Base-by-base conservation (phyloP, 53 echinoderm and acorn worm species). In the Holothuria scabra region DNA sequence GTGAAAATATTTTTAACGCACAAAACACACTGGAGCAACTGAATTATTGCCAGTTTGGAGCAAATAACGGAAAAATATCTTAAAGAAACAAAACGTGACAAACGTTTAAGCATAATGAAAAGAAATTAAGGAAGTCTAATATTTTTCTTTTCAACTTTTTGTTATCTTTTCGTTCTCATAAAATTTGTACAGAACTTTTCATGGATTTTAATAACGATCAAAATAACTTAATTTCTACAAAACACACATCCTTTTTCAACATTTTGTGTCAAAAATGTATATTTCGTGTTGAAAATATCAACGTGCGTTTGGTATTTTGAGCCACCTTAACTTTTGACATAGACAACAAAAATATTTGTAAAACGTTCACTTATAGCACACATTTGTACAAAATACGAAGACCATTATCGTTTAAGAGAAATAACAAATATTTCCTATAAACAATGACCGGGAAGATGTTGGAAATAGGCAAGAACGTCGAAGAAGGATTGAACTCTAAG, bases 141-240 rank as follows among this genome's bases (percentile, higher is more conserved):
- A 24, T 33, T 44, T 72, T 72, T 48, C 26, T 13, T 72, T 72
- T 72, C 23, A n/a, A 24, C n/a, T 52, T 72, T 72, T 44, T 72
- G 44, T 72, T 72, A 44, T 72, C 72, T 72, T 72, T 46, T 19
- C 25, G 46, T 72, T 22, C 48, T 72, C 72, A 72, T 72, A 72
- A 72, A 72, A 46, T 72, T 44, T 72, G 46, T 72, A 72, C 72
- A 72, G 72, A 72, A 72, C 72, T 72, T 72, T 72, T 72, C 72
- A 46, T 72, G 72, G 26, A 28, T 13, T 72, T 71, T 24, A 10
- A 72, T 52, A 44, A 30, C 72, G 46, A 72, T 72, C 48, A 72
- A 65, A 72, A 72, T 72, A 72, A 72, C 72, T 72, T 72, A 72
- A 72, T 46, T 72, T 72, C 72, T 72, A 72, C 72, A 72, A 72